Evolutionary conservation across 2,888 invertebrate genomes (phyloP), one percentile per base, ranked within the genome.

Genomic region (Drosophila borborema): DNA sequence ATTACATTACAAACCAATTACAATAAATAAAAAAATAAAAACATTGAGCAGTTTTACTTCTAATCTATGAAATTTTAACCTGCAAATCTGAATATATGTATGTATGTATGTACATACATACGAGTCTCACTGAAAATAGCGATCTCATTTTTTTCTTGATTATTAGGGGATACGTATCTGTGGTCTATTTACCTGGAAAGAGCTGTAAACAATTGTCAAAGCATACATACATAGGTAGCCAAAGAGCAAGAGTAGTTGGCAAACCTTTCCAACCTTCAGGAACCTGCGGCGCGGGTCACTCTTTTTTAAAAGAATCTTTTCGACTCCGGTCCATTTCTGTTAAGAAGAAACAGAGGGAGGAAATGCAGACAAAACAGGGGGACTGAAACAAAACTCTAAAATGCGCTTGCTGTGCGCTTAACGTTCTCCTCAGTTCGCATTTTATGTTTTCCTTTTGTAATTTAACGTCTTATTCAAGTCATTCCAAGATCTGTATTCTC

Each of bases 381-480:
- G 81, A 69, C 56, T 59, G 58, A 16, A 72, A 43, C 54, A 53
- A 55, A 51, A 60, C 55, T 81, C 53, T 49, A 68, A 71, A 82
- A 64, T 71, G 63, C 64, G 64, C 66, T 65, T 62, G 72, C 80
- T 64, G 73, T 64, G 72, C 69, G 62, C 71, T 66, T 58, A 51
- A 7, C 49, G 18, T 51, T 48, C 48, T 64, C 66, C 71, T 72
- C 49, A 65, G 49, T 69, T 81, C 73, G 66, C 69, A 70, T 75
- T 77, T 71, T 87, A 59, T 72, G 54, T 86, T 72, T 81, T 71
- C 74, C 88, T 77, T 85, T 84, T 86, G 81, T 89, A 86, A 75
- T 86, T 81, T 89, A 84, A 84, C 84, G 89, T 89, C 84, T 84
- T 89, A 84, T 86, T 84, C 86, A 89, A 86, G 89, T 73, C 81